Evolutionary conservation across 2,797 vertebrate genomes (phyloP), one percentile per base, ranked within the genome.

Genomic region (Tenualosa ilisha): DNA sequence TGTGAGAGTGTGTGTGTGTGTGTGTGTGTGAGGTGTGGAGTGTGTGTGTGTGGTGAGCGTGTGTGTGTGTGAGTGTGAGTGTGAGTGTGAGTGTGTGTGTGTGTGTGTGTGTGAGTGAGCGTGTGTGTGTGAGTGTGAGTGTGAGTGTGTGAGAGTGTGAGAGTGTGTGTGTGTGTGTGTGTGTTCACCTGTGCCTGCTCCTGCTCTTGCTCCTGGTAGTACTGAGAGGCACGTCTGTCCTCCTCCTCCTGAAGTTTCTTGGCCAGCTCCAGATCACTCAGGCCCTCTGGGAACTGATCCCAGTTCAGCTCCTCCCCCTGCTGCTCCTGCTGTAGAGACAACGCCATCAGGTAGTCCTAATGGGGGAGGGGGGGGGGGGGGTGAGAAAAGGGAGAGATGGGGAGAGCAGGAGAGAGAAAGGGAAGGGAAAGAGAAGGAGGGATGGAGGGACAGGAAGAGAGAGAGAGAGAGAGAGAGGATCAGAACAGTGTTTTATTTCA

Each of bases 191-290:
- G 86, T 0, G 94, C 96, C 81, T 96, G 96, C 84, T 96, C 97
- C 92, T 98, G 97, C 87, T 99, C 98, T 85, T 99, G 98, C 88
- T 99, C 98, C 94, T 99, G 98, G 87, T 98, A 99, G 96, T 96
- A 99, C 87, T 99, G 98, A 12, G 98, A 99, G 81, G 98, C 98
- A 83, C 97, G 96, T 40, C 97, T 93, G 91, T 99, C 98, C 87
- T 99, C 98, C 85, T 99, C 98, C 87, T 99, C 98, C 91, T 99
- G 98, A 56, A 99, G 97, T 91, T 99, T 98, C 93, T 99, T 99
- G 0, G 98, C 98, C 68, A 99, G 94, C 90, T 99, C 98, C 54
- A 99, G 93, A 91, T 99, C 98, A 86, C 98, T 98, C 94, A 99
- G 96, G 87, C 97, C 98, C 94, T 99, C 98, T 0, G 98, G 97